phyloP scores from a whole-genome alignment of 2,113 vertebrate species.

The Labrus mixtus region DNA sequence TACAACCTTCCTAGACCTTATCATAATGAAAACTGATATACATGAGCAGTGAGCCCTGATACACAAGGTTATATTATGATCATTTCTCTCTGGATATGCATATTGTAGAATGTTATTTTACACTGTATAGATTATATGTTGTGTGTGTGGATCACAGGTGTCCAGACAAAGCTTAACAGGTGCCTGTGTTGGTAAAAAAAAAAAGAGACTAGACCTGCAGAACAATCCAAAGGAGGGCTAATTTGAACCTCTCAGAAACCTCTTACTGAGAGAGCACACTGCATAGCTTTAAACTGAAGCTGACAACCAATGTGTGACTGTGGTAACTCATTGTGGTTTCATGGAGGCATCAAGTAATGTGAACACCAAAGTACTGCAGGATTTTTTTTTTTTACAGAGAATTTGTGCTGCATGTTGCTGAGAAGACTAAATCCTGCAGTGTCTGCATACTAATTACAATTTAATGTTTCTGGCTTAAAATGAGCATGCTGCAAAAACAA shows the following conservation, averaged over 20 bases:
- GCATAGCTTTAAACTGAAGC: too few relatives aligned
- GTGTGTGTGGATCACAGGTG: conserved; percentile 18
- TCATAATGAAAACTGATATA: too few relatives aligned
- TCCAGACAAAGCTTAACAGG: too few relatives aligned
- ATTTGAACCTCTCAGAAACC: conserved; percentile 12
- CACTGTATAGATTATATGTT: not conserved
- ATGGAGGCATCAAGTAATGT: not conserved
- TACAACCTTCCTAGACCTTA: too few relatives aligned
- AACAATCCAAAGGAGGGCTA: not conserved
- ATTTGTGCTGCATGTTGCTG: too few relatives aligned
- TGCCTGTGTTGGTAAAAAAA: not conserved
- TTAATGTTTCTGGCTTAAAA: not conserved
- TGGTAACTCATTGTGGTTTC: conserved; percentile 8
- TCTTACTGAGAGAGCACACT: too few relatives aligned
- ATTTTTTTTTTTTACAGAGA: too few relatives aligned
- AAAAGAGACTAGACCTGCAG: not conserved
- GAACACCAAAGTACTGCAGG: not conserved
- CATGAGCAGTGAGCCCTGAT: too few relatives aligned
- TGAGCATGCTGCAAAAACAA: conserved; percentile 6
- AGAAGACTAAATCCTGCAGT: too few relatives aligned
- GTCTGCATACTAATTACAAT: conserved; percentile 12
- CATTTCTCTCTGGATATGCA: not conserved
- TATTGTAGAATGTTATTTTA: not conserved
- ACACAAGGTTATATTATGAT: too few relatives aligned
- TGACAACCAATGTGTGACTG: too few relatives aligned